Conservation (phyloP, 2,797 vertebrate genomes). For the Schizothorax lantsangensis region DNA sequence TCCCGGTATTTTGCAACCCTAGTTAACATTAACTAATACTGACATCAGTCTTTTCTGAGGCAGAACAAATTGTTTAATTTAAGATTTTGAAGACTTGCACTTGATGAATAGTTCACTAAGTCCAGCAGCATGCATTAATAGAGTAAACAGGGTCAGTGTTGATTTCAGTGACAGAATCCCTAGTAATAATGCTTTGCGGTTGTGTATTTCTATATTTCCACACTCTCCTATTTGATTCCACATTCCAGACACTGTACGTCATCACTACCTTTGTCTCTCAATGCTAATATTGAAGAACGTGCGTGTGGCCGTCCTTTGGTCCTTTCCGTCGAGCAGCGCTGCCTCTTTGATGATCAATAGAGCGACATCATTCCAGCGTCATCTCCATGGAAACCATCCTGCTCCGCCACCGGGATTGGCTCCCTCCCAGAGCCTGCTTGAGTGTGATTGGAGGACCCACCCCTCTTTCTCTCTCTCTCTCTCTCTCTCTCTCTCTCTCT, state of each 20-base stretch:
- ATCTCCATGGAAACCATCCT: constrained; percentile 85
- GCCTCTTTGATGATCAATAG: constrained; percentile 82
- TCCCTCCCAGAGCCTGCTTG: constrained; percentile 73
- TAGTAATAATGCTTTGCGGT: background rate
- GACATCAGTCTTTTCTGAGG: background rate
- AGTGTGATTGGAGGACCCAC: constrained; percentile 78
- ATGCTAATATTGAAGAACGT: constrained; percentile 43
- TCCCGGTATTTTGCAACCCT: too few relatives aligned
- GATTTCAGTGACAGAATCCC: background rate
- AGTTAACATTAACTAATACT: background rate
- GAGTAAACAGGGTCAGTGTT: background rate
- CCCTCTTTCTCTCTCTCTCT: constrained; percentile 70
- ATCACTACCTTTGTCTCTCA: constrained; percentile 39
- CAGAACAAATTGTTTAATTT: background rate
- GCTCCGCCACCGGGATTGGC: constrained; percentile 75
- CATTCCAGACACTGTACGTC: constrained; percentile 28
- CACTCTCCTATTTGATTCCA: constrained; percentile 11
- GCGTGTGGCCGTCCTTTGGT: constrained; percentile 60
- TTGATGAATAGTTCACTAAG: too few relatives aligned
- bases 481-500: too few relatives aligned
- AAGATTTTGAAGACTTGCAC: background rate
- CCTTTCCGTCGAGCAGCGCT: constrained; percentile 70
- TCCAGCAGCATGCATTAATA: background rate
- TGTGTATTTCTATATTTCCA: background rate
- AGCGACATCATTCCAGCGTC: constrained; percentile 86